Evolutionary conservation across 2,888 invertebrate species (phyloP).

Genomic region (Orchesella flavescens): DNA sequence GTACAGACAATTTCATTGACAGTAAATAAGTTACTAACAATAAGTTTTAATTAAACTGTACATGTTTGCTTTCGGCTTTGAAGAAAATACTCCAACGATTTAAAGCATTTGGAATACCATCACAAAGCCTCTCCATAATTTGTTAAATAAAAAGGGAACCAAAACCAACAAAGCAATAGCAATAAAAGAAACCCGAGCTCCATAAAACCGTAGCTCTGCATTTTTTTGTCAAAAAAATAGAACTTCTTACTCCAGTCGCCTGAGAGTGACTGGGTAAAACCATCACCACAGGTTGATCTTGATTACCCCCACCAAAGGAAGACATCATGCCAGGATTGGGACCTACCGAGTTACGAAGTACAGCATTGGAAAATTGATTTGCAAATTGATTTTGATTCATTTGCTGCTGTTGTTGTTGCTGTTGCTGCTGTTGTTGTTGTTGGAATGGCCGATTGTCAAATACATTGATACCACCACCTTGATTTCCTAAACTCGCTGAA

Average conservation of each 20-base stretch:
- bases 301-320: constrained; percentile 54
- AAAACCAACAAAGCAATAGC: background rate
- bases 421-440: constrained; percentile 20
- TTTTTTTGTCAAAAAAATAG: constrained; percentile 10
- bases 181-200: background rate
- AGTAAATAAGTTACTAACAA: background rate
- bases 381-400: constrained; percentile 41
- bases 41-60: constrained; percentile 34
- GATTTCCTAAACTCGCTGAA: constrained; percentile 10
- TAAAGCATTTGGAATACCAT: constrained; percentile 47
- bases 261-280: constrained; percentile 54
- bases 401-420: constrained; percentile 24
- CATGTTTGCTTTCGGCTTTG: constrained; percentile 61
- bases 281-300: constrained; percentile 58
- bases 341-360: constrained; percentile 50
- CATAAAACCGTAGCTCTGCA: background rate
- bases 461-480: constrained; percentile 38
- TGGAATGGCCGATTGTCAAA: constrained; percentile 44
- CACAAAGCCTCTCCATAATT: constrained; percentile 59
- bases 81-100: constrained; percentile 64
- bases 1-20: constrained; percentile 19
- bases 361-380: constrained; percentile 38
- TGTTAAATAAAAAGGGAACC: background rate
- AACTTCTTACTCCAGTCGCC: constrained; percentile 53
- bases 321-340: constrained; percentile 59